phyloP scores from a whole-genome alignment of 2,797 vertebrate genomes.

The Chaenodraco wilsoni region DNA sequence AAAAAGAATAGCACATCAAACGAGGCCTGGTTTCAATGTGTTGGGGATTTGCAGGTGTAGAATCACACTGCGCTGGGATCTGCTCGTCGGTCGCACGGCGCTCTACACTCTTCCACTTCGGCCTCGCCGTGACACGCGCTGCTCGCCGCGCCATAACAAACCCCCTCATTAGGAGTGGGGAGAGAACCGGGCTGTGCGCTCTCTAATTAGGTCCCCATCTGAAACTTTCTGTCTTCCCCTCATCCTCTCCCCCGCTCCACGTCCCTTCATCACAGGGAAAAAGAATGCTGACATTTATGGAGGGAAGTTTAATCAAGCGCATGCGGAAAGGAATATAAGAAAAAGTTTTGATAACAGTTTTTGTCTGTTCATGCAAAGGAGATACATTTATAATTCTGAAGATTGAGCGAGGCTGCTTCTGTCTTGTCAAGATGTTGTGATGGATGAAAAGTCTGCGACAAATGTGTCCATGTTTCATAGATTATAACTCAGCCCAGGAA shows the following conservation, averaged over 20 bases:
- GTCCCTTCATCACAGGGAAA: constrained; percentile 72
- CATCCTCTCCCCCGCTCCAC: constrained; percentile 13
- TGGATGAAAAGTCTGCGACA: constrained; percentile 18
- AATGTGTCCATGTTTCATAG: constrained; percentile 16
- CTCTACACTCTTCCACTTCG: constrained; percentile 57
- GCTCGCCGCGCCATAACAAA: constrained; percentile 73
- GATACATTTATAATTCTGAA: constrained; percentile 34
- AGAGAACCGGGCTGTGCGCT: constrained; percentile 69
- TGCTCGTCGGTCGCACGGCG: constrained; percentile 50
- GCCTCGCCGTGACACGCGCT: constrained; percentile 69
- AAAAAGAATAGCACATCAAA: constrained; percentile 89
- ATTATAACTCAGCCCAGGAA: constrained; percentile 26
- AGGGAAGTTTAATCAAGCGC: constrained; percentile 73
- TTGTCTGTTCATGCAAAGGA: constrained; percentile 56
- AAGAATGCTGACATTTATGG: constrained; percentile 76
- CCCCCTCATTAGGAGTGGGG: constrained; percentile 82
- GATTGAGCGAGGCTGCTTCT: neutral
- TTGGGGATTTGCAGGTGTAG: constrained; percentile 84
- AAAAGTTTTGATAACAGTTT: constrained; percentile 61
- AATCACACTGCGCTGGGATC: constrained; percentile 68
- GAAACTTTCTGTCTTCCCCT: constrained; percentile 76
- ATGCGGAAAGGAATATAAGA: constrained; percentile 50
- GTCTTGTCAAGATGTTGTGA: constrained; percentile 13
- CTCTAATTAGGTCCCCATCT: constrained; percentile 83
- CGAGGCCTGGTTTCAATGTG: constrained; percentile 82